Evolutionary conservation across 2,797 vertebrate species (phyloP).

Genomic region (Lateolabrax maculatus): DNA sequence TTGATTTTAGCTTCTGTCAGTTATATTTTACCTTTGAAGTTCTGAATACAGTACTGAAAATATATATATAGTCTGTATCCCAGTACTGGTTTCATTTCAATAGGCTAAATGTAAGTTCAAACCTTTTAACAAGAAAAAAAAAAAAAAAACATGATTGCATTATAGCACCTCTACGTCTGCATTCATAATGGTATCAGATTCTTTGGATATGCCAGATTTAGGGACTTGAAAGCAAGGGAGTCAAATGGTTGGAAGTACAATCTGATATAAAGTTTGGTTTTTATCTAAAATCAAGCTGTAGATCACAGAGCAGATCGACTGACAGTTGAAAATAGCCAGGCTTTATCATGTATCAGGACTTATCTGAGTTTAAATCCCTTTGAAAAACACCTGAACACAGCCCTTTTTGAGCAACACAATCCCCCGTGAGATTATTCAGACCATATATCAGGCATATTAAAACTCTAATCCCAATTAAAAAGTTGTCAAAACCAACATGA

Average conservation of each 20-base stretch:
- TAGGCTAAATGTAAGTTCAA: neutral
- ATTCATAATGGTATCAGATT: neutral
- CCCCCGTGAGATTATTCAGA: constrained; percentile 14
- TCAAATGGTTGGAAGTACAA: neutral
- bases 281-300: neutral
- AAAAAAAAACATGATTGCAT: no score
- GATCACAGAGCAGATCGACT: neutral
- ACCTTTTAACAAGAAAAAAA: no score
- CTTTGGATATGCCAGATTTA: neutral
- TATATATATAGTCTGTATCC: neutral
- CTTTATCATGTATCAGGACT: neutral
- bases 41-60: neutral
- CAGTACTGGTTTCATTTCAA: neutral
- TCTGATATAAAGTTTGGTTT: neutral
- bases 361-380: neutral
- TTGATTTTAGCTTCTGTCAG: no score
- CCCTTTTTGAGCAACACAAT: constrained; percentile 3
- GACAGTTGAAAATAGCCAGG: neutral
- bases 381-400: neutral
- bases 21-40: no score
- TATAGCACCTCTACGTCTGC: neutral
- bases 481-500: constrained; percentile 37
- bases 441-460: constrained; percentile 49
- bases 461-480: constrained; percentile 60
- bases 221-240: neutral